Evolutionary conservation across 2,797 vertebrate genomes (phyloP).

Genomic region (Karalla daura): DNA sequence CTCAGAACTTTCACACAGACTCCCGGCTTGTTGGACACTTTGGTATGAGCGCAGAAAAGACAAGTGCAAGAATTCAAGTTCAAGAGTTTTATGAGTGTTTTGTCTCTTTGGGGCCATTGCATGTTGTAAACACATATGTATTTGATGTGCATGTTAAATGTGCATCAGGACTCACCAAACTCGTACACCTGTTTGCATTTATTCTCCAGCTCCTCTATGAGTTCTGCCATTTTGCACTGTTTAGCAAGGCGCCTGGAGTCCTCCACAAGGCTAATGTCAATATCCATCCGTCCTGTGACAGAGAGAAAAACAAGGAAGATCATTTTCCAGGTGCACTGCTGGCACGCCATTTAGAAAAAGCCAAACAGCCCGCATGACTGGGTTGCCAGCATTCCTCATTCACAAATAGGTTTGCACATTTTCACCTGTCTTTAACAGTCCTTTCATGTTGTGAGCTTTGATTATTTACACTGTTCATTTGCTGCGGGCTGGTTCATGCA

Average conservation of each 20-base stretch:
- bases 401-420: too few relatives aligned
- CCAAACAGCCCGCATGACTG: too few relatives aligned
- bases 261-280: constrained; percentile 91
- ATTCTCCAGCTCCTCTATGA: constrained; percentile 93
- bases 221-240: constrained; percentile 92
- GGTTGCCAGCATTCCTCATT: too few relatives aligned
- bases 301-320: not conserved
- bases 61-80: not conserved
- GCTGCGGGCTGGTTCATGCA: too few relatives aligned
- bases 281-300: constrained; percentile 88
- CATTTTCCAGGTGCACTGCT: too few relatives aligned
- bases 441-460: too few relatives aligned
- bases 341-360: too few relatives aligned
- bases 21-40: constrained; percentile 95
- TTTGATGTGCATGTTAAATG: not conserved
- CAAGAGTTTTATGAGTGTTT: too few relatives aligned
- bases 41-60: not conserved
- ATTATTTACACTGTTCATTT: too few relatives aligned
- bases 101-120: not conserved
- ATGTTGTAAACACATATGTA: not conserved
- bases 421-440: too few relatives aligned
- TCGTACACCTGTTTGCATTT: constrained; percentile 94
- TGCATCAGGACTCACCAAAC: constrained; percentile 86
- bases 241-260: constrained; percentile 95
- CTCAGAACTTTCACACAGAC: constrained; percentile 96